phyloP scores from a whole-genome alignment of 2,113 vertebrate species.

The Sapajus apella region DNA sequence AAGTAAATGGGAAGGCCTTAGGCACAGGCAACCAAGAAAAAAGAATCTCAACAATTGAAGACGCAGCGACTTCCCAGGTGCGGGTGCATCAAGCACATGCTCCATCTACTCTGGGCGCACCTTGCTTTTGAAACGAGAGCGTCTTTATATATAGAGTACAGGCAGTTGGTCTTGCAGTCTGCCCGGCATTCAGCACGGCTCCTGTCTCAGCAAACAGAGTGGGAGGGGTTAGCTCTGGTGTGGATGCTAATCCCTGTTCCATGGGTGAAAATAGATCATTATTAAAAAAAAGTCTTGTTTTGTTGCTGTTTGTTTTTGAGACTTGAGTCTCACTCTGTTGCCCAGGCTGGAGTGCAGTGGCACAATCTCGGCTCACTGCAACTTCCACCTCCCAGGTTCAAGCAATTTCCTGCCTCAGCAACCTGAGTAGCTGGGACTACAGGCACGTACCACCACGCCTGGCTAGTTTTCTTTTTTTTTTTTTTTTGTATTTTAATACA shows the following conservation, averaged over 20 bases:
- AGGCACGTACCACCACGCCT: too few relatives aligned
- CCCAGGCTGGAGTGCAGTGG: too few relatives aligned
- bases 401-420: too few relatives aligned
- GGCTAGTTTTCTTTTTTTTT: too few relatives aligned
- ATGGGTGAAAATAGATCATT: neutral
- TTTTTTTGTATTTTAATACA: too few relatives aligned
- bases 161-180: neutral
- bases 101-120: neutral
- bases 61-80: neutral
- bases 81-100: rapidly evolving
- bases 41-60: neutral
- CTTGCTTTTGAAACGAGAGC: neutral
- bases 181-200: neutral
- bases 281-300: neutral
- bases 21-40: neutral
- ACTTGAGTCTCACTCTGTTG: too few relatives aligned
- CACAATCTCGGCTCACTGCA: too few relatives aligned
- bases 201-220: slow-evolving; percentile 42
- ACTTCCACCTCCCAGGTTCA: too few relatives aligned
- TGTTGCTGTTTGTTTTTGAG: too few relatives aligned
- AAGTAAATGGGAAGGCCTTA: neutral
- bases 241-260: neutral
- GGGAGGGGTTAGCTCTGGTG: neutral
- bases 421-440: too few relatives aligned
- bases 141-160: neutral